Base-by-base conservation (phyloP, 2,113 vertebrate species). In the Ginglymostoma cirratum region DNA sequence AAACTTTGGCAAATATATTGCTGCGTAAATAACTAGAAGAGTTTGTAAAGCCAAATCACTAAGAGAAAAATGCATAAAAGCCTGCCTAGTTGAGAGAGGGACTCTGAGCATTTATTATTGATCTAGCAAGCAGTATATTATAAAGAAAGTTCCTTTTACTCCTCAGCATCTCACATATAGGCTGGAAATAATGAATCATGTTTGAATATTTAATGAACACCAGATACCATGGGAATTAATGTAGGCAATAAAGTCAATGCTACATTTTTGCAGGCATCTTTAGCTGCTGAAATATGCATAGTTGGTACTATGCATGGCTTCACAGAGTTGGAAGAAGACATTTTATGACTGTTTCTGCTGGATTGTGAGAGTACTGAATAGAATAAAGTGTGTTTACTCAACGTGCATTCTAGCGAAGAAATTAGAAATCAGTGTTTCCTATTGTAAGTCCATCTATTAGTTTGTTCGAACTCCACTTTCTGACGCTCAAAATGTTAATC, bases 81-180 rank as follows among this genome's bases (percentile, higher is more conserved):
- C 69, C 42, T 72, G 94, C 14, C 94, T 19, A 24, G 23, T 52
- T 72, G 67, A 48, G 42, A 34, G 94, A 95, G 69, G 67, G 24
- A 52, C 23, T 30, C 89, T 96, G 78, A 96, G 85, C 96, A 95
- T 96, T 61, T 96, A 95, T 94, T 96, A 96, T 96, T 87, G 92
- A 96, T 96, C 95, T 70, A n/a, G 65, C 90, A 66, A 93, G 83
- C 65, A 72, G 69, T 95, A 34, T 69, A 19, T 95, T 95, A 95
- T 69, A 95, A 70, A 72, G 67, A 42, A 52, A 95, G 42, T 76
- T 95, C 69, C 94, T 95, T 95, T 72, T 48, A 95, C 67, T 95
- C 69, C 72, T 69, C 94, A 19, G 69, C 69, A 95, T 95, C 94
- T 42, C 52, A 45, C 34, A 1, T 72, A 95, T 66, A 72, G 45